Evolutionary conservation across 2,888 invertebrate genomes (phyloP), one percentile per base, ranked within the genome.

Genomic region (Drosophila flavopinicola): DNA sequence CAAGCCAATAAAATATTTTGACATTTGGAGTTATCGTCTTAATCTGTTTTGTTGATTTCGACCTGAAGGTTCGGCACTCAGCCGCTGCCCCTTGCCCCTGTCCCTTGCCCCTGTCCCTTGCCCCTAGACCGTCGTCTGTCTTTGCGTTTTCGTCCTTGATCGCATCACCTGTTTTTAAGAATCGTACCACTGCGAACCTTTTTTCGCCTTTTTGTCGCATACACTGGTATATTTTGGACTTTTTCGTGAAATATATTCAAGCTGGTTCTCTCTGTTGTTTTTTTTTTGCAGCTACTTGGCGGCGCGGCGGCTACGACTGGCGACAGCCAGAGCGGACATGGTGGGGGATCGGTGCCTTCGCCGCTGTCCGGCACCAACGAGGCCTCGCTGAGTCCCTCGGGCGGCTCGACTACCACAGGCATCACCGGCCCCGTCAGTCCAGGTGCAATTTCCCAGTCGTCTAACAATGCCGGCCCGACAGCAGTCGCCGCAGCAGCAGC

Each of bases 281-380:
- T 4, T 48, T 15, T 59, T 32, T 78, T 75, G 45, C 54, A 85
- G 88, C 67, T 88, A 74, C 87, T 88, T 66, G 73, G 75, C 57
- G 85, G 88, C 48, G 41, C 73, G 58, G 61, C 84, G 54, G 59
- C 74, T 32, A 57, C 77, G 20, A 66, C 76, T 44, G 75, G 78
- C 33, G 83, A 74, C 66, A 84, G 85, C 47, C 86, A 80, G 57
- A 84, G 83, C 51, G 83, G 69, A 41, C 83, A 75, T 78, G 75
- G 83, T 51, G 85, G 82, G 35, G 84, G 83, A 56, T 57, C 82
- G 27, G 95, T 95, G 89, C 95, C 95, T 75, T 95, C 96, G 79
- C 95, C 95, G 53, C 94, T 95, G 67, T 94, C 95, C 64, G 95
- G 95, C 88, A 95, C 95, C 39, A 95, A 94, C 82, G 94, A 94